Percentiles rank a stretch among this genome's conserved stretches.
Evolutionary conservation across 1,140 invertebrate species (phyloP).

Genomic region (Nasonia vitripennis): DNA sequence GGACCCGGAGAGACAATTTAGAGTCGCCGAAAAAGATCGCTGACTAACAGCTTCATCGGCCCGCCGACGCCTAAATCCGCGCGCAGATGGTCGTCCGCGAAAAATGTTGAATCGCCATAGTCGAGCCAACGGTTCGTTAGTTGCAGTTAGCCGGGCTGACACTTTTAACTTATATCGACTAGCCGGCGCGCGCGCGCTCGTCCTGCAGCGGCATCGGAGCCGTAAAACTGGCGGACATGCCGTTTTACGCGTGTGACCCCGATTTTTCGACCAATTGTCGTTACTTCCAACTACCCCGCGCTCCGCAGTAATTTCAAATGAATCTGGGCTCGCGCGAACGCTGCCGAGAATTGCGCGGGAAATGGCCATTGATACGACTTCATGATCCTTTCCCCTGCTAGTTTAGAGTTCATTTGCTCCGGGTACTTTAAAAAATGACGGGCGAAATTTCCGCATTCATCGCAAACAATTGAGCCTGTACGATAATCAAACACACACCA

Average conservation of each 20-base stretch:
- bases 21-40: not conserved
- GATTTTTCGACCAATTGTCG: conserved; percentile 16
- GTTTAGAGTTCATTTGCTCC: no score
- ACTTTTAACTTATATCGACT: conserved; percentile 20
- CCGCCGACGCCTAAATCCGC: not conserved
- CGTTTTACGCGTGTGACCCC: conserved; percentile 24
- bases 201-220: not conserved
- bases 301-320: not conserved
- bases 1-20: not conserved
- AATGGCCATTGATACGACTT: not conserved
- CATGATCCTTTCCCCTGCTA: not conserved
- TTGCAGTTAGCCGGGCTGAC: not conserved
- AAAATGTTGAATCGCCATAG: not conserved
- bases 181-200: not conserved
- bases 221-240: conserved; percentile 10
- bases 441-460: no score
- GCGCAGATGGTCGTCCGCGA: not conserved
- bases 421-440: no score
- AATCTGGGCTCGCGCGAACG: not conserved
- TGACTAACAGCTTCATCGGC: not conserved
- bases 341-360: no score
- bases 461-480: no score
- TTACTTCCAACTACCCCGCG: not conserved
- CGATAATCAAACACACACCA: no score
- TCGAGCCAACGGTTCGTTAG: conserved; percentile 15